These are phyloP conservation scores for Rotaria magnacalcarata DNA, from an alignment of 2,888 invertebrate genomes.

Conservation along the genomic window DNA sequence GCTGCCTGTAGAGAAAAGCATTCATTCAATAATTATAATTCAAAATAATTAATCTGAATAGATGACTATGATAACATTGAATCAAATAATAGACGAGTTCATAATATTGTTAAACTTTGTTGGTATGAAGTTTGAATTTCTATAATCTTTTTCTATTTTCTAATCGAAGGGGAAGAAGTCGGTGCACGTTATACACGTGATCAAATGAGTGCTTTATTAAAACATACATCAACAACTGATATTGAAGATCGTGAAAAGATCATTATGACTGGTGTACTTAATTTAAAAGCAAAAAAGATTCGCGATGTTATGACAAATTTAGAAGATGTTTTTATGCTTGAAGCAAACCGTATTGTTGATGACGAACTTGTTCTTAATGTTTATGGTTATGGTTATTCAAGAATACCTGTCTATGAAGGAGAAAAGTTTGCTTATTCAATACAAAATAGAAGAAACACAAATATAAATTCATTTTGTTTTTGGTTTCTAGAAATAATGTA, in stretches of 20 bases:
- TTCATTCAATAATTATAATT: too few species aligned
- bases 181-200: slow-evolving; percentile 93
- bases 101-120: too few species aligned
- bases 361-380: neutral
- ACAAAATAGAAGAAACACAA: neutral
- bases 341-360: slow-evolving; percentile 28
- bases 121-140: too few species aligned
- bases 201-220: slow-evolving; percentile 79
- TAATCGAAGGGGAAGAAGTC: slow-evolving; percentile 66
- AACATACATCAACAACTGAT: slow-evolving; percentile 65
- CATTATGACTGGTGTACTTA: slow-evolving; percentile 31
- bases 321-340: slow-evolving; percentile 35
- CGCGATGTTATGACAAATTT: slow-evolving; percentile 30
- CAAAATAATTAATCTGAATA: too few species aligned
- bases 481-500: slow-evolving; percentile 35
- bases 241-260: slow-evolving; percentile 31
- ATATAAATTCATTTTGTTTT: neutral
- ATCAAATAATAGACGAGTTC: too few species aligned
- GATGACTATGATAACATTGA: too few species aligned
- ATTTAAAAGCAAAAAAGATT: neutral
- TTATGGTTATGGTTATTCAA: slow-evolving; percentile 35
- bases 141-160: neutral
- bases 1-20: too few species aligned
- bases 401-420: slow-evolving; percentile 35
- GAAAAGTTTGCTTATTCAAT: neutral